phyloP scores from a whole-genome alignment of 2,888 invertebrate species.

The Rambutsinella grinnellia region DNA sequence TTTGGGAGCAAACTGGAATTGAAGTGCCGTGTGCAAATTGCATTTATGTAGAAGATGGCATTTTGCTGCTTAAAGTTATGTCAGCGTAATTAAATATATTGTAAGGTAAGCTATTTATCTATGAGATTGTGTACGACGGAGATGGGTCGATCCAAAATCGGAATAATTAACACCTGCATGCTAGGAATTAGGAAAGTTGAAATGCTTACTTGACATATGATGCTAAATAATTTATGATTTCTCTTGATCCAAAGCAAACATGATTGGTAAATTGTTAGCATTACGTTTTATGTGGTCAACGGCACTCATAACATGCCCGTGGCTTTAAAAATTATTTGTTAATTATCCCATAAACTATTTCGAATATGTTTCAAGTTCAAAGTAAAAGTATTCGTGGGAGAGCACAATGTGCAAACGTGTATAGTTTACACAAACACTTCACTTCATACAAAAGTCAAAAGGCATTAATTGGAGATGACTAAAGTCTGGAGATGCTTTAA shows the following conservation, averaged over 20 bases:
- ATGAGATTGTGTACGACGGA: background rate
- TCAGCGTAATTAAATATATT: background rate
- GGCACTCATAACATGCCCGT: too few species aligned
- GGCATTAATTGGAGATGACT: background rate
- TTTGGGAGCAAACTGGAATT: slow-evolving; percentile 6
- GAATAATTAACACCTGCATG: background rate
- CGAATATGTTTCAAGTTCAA: too few species aligned
- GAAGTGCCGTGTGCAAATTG: slow-evolving; percentile 44
- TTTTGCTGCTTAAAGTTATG: background rate
- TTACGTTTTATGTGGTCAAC: too few species aligned
- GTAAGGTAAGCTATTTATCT: too few species aligned
- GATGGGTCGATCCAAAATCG: background rate
- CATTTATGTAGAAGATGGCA: slow-evolving; percentile 20
- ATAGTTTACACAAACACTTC: background rate
- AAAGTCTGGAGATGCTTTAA: background rate
- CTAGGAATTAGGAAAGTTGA: background rate
- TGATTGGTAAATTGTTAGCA: too few species aligned
- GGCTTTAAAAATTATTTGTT: too few species aligned
- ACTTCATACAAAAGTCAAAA: background rate
- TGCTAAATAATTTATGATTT: background rate
- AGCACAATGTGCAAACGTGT: background rate
- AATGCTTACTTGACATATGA: background rate
- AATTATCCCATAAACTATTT: too few species aligned
- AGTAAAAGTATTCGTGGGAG: too few species aligned
- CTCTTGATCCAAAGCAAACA: too few species aligned